Evolutionary conservation across 2,888 invertebrate genomes (phyloP).

Genomic region (Melipona beecheii): DNA sequence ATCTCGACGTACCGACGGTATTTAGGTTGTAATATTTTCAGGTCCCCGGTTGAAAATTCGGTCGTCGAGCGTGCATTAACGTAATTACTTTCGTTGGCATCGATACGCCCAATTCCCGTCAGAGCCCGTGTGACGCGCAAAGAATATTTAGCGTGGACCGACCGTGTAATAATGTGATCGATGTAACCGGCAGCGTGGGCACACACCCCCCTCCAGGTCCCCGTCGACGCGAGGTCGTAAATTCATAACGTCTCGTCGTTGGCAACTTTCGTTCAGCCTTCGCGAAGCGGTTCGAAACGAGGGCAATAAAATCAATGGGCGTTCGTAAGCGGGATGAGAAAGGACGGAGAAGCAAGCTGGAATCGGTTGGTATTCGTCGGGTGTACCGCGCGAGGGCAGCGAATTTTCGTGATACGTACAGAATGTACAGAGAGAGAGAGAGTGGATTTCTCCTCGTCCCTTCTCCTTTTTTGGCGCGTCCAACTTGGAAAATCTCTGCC

Average conservation of each 20-base stretch:
- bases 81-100: background rate
- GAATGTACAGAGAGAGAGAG: too few relatives aligned
- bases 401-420: constrained; percentile 25
- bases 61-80: background rate
- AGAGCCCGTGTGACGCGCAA: background rate
- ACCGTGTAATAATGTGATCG: too few relatives aligned
- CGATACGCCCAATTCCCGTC: background rate
- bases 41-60: background rate
- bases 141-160: background rate
- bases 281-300: background rate
- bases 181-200: background rate
- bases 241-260: background rate
- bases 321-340: background rate
- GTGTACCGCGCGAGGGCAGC: constrained; percentile 1
- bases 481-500: constrained; percentile 28
- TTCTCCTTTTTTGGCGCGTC: background rate
- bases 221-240: background rate
- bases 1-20: background rate
- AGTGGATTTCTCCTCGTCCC: background rate
- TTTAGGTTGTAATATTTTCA: constrained; percentile 3
- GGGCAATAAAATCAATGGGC: background rate
- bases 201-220: too few relatives aligned
- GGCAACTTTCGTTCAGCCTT: background rate
- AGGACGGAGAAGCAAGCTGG: constrained; percentile 11
- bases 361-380: constrained; percentile 26